Evolutionary conservation across 1,140 invertebrate species (phyloP).

Genomic region (Brevipalpus yothersi): DNA sequence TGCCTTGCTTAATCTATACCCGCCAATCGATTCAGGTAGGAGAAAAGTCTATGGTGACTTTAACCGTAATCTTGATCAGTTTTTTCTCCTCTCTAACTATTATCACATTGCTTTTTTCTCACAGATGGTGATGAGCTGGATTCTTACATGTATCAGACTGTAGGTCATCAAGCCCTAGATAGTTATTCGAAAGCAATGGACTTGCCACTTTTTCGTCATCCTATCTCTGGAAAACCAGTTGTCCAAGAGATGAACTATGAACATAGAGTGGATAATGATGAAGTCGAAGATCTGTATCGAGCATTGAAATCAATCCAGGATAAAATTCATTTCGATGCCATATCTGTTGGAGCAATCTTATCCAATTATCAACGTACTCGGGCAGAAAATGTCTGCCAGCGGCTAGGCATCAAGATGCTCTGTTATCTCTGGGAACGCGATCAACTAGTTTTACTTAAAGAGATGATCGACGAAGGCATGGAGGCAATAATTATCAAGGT

Average conservation of each 20-base stretch:
- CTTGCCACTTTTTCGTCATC: conserved; percentile 53
- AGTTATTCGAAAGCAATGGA: conserved; percentile 78
- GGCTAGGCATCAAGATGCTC: conserved; percentile 61
- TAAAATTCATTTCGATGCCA: conserved; percentile 59
- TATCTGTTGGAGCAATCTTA: conserved; percentile 85
- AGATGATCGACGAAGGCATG: conserved; percentile 82
- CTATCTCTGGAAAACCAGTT: conserved; percentile 50
- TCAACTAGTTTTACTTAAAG: conserved; percentile 75
- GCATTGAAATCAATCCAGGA: conserved; percentile 51
- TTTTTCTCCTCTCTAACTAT: neutral
- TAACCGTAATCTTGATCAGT: neutral
- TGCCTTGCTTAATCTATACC: conserved; percentile 81
- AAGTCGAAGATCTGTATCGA: conserved; percentile 91
- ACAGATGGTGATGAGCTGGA: conserved; percentile 45
- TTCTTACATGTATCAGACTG: conserved; percentile 98
- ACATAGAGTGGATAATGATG: conserved; percentile 54
- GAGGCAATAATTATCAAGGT: conserved; percentile 92
- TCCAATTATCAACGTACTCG: conserved; percentile 91
- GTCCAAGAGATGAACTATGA: conserved; percentile 54
- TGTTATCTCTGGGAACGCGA: conserved; percentile 83
- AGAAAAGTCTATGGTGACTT: neutral
- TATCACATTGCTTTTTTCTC: neutral
- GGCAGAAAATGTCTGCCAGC: conserved; percentile 89
- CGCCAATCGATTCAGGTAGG: conserved; percentile 18
- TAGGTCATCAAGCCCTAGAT: conserved; percentile 79